A percentile compares a stretch with the other conserved stretches of the same genome.
Evolutionary conservation across 2,113 vertebrate genomes (phyloP).

Genomic region (Varanus komodoensis): DNA sequence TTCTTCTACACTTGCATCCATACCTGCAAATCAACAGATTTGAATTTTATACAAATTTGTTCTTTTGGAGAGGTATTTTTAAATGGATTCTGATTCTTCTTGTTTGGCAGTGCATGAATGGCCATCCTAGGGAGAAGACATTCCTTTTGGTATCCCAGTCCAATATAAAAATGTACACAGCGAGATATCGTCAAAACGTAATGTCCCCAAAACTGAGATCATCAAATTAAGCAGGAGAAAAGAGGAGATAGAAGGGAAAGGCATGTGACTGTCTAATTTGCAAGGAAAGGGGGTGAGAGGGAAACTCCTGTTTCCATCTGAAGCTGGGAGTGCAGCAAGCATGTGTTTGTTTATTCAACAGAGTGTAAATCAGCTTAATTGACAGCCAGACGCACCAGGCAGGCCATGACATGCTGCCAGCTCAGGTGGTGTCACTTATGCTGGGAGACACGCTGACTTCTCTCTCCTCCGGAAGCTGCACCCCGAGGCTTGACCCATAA

Average conservation of each 20-base stretch:
- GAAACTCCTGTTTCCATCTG: constrained; percentile 5
- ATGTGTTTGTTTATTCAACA: constrained; percentile 49
- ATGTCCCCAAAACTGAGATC: neutral
- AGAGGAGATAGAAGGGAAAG: neutral
- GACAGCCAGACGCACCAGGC: constrained; percentile 51
- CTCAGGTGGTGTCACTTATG: constrained; percentile 39
- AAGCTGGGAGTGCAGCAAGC: constrained; percentile 30
- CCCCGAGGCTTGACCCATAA: constrained; percentile 37
- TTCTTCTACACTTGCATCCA: neutral
- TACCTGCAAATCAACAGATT: neutral
- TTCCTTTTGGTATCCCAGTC: neutral
- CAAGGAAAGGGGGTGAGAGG: neutral
- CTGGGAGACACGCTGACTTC: constrained; percentile 50
- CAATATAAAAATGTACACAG: neutral
- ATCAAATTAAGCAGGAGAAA: neutral
- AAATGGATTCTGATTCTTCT: too few relatives aligned
- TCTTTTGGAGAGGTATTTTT: neutral
- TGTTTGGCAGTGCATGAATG: too few relatives aligned
- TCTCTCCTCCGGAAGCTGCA: constrained; percentile 5
- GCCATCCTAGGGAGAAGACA: too few relatives aligned
- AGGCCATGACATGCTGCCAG: constrained; percentile 52
- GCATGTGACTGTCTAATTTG: neutral
- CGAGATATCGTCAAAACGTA: neutral
- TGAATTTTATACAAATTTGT: neutral
- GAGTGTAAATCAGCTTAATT: constrained; percentile 50